Percentiles rank a stretch among this genome's conserved stretches.
These are phyloP conservation scores for Pimpla rufipes DNA, from an alignment of 2,888 invertebrate species.

Conservation along the genomic window DNA sequence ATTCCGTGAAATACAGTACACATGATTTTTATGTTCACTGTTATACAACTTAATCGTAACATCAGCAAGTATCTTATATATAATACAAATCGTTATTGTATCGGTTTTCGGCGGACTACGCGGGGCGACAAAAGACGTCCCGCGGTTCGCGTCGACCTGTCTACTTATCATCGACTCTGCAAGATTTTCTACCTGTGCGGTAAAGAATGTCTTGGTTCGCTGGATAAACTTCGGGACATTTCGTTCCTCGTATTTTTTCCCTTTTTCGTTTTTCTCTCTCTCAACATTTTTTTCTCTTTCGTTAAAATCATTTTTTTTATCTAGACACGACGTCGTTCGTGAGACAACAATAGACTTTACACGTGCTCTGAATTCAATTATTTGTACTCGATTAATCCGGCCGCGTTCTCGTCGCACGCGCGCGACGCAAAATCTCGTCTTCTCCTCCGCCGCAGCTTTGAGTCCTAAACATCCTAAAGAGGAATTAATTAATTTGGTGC, in stretches of 20 bases:
- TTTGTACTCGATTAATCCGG: constrained; percentile 68
- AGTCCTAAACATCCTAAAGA: constrained; percentile 37
- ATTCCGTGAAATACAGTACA: constrained; percentile 66
- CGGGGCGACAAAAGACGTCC: constrained; percentile 2
- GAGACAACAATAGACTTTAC: constrained; percentile 66
- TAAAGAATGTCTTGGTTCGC: constrained; percentile 54
- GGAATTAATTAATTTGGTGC: constrained; percentile 63
- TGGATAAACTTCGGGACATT: constrained; percentile 30
- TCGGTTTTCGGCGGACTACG: constrained; percentile 41
- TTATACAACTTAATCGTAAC: constrained; percentile 66
- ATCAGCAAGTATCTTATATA: constrained; percentile 65
- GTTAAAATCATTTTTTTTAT: constrained; percentile 13
- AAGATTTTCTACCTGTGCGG: constrained; percentile 58
- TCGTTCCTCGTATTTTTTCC: constrained; percentile 3
- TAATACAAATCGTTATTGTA: constrained; percentile 65
- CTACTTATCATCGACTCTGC: constrained; percentile 59
- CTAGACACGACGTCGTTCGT: constrained; percentile 54
- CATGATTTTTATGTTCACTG: constrained; percentile 66
- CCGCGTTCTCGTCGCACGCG: constrained; percentile 42
- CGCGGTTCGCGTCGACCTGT: constrained; percentile 41
- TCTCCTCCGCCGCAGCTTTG: constrained; percentile 4
- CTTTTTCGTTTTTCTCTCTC: no score
- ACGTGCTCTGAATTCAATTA: constrained; percentile 67
- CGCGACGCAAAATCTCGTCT: constrained; percentile 23
- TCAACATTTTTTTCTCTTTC: background rate